These are phyloP conservation scores for Calcarius lapponicus DNA, from an alignment of 2,797 vertebrate genomes.

Conservation along the genomic window DNA sequence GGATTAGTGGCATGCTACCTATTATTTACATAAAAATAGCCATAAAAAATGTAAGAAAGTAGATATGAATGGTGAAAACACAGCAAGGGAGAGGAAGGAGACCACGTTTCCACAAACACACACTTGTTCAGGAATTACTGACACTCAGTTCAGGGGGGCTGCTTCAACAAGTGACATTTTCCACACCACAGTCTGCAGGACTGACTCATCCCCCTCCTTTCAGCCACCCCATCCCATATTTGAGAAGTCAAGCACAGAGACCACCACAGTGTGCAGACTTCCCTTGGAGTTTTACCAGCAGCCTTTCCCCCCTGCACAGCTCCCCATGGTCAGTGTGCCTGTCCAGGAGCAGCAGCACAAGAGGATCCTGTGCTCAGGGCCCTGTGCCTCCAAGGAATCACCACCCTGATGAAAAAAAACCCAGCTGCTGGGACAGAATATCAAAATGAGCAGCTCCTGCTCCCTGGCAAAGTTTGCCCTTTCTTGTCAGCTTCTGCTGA, in stretches of 20 bases:
- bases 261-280: background rate
- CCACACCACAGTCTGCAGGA: background rate
- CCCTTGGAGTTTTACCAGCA: background rate
- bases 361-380: background rate
- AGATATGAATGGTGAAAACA: background rate
- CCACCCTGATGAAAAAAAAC: background rate
- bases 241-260: background rate
- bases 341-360: background rate
- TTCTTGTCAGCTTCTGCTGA: background rate
- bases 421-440: background rate
- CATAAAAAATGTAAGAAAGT: background rate
- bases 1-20: background rate
- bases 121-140: background rate
- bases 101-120: background rate
- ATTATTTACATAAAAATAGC: background rate
- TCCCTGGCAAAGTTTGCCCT: background rate
- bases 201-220: background rate
- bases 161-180: rapidly evolving
- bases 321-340: background rate
- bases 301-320: background rate
- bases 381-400: background rate
- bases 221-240: rapidly evolving
- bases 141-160: rapidly evolving
- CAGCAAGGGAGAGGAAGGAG: background rate
- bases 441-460: background rate